phyloP scores from a whole-genome alignment of 2,888 invertebrate species.

The Steinernema scapterisci region DNA sequence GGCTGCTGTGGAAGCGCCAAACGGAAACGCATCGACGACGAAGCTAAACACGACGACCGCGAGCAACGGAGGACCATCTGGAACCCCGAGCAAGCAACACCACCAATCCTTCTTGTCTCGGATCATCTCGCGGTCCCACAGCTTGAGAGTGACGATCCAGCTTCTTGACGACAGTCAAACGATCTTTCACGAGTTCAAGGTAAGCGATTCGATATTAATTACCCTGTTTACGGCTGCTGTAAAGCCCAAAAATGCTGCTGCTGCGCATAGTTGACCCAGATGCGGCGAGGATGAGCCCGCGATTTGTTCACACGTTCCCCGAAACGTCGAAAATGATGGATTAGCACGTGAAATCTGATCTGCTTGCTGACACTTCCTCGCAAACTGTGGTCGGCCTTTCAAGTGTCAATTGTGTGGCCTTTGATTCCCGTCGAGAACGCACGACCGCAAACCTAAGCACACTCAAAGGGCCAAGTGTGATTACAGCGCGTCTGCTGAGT shows the following conservation, averaged over 20 bases:
- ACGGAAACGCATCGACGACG: conserved; percentile 16
- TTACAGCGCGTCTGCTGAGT: too few relatives aligned
- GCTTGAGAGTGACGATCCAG: conserved; percentile 57
- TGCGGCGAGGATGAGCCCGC: background rate
- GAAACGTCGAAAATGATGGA: background rate
- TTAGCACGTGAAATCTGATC: conserved; percentile 19
- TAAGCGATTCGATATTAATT: too few relatives aligned
- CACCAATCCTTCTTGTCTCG: conserved; percentile 36
- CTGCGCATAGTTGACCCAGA: background rate
- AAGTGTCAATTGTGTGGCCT: too few relatives aligned
- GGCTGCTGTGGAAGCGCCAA: background rate
- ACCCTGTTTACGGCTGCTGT: too few relatives aligned
- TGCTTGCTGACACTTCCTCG: background rate
- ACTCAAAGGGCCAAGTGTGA: too few relatives aligned
- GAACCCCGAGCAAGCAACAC: background rate
- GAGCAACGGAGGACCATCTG: conserved; percentile 17
- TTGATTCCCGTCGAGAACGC: too few relatives aligned
- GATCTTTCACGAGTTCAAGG: conserved; percentile 60
- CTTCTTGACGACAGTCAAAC: conserved; percentile 63
- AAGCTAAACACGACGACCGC: background rate
- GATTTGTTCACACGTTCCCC: background rate
- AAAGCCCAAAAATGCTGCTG: background rate
- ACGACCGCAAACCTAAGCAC: too few relatives aligned
- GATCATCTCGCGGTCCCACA: conserved; percentile 48
- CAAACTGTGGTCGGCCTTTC: too few relatives aligned